Percentiles rank a stretch among this genome's conserved stretches.
Evolutionary conservation across 1,140 invertebrate genomes (phyloP).

Genomic region (Pseudomyrmex sp.): DNA sequence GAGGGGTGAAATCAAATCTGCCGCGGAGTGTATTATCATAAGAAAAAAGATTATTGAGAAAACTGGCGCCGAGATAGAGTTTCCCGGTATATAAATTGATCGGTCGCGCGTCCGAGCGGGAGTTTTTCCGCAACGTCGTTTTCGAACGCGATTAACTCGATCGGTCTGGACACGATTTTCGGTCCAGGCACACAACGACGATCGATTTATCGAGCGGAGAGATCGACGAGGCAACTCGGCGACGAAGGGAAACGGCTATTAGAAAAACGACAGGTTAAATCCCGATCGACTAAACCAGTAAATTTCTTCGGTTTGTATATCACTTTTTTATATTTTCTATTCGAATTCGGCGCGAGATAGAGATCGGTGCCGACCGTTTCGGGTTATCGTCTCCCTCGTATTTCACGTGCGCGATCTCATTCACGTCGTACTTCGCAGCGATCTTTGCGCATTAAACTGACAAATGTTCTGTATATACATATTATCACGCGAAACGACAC

Average conservation of each 20-base stretch:
- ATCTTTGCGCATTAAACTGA: conserved; percentile 40
- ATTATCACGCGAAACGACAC: conserved; percentile 7
- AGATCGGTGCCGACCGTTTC: conserved; percentile 29
- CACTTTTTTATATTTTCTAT: conserved; percentile 56
- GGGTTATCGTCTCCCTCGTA: conserved; percentile 39
- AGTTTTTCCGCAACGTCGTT: conserved; percentile 47
- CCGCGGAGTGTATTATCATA: conserved; percentile 21
- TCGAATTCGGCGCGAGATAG: conserved; percentile 32
- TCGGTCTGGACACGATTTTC: conserved; percentile 39
- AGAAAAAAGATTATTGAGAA: conserved; percentile 44
- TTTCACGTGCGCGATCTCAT: conserved; percentile 2
- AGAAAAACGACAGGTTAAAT: conserved; percentile 35
- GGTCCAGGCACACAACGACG: not conserved
- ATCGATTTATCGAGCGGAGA: conserved; percentile 37
- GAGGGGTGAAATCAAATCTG: conserved; percentile 53
- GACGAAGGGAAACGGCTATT: conserved; percentile 22
- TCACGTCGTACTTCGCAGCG: conserved; percentile 33
- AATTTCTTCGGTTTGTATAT: conserved; percentile 52
- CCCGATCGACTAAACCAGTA: conserved; percentile 8
- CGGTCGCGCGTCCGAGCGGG: conserved; percentile 4
- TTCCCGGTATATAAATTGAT: conserved; percentile 42
- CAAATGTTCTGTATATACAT: conserved; percentile 10
- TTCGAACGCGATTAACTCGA: conserved; percentile 40
- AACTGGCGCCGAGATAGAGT: conserved; percentile 24
- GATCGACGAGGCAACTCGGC: conserved; percentile 1